Evolutionary conservation across 2,888 invertebrate species (phyloP).

Genomic region (Nyleta sp.): DNA sequence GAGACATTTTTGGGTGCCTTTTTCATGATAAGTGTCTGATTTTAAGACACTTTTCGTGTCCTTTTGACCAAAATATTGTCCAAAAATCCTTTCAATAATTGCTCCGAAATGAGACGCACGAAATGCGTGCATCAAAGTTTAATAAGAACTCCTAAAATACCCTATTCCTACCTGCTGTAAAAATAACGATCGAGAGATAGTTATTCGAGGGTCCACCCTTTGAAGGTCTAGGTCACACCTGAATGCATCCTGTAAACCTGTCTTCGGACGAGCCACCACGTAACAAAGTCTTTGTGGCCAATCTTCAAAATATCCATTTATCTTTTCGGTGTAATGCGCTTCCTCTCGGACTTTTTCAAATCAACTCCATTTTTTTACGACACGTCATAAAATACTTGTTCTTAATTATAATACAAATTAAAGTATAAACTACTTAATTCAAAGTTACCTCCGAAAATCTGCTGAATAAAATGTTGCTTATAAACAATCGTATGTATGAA

Average conservation of each 20-base stretch:
- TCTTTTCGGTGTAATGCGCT: constrained; percentile 12
- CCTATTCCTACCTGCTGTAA: constrained; percentile 27
- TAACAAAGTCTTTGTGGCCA: constrained; percentile 26
- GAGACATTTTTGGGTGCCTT: too few relatives aligned
- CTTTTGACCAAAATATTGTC: too few relatives aligned
- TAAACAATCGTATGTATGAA: too few relatives aligned
- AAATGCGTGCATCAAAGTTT: background rate
- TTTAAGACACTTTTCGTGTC: too few relatives aligned
- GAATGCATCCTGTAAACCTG: constrained; percentile 35
- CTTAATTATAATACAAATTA: too few relatives aligned
- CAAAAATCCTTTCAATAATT: background rate
- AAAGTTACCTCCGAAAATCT: too few relatives aligned
- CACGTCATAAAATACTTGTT: too few relatives aligned
- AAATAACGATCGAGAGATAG: constrained; percentile 30
- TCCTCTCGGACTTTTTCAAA: too few relatives aligned
- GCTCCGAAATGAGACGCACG: background rate
- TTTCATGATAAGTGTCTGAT: too few relatives aligned
- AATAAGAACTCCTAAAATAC: constrained; percentile 2
- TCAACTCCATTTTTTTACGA: too few relatives aligned
- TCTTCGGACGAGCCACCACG: constrained; percentile 1
- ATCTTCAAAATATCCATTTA: constrained; percentile 33
- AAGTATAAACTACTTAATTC: too few relatives aligned
- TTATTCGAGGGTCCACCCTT: constrained; percentile 30
- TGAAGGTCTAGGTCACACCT: constrained; percentile 49
- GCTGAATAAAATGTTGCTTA: too few relatives aligned